Evolutionary conservation across 2,113 vertebrate genomes (phyloP).

Genomic region (Triplophysa tibetana): DNA sequence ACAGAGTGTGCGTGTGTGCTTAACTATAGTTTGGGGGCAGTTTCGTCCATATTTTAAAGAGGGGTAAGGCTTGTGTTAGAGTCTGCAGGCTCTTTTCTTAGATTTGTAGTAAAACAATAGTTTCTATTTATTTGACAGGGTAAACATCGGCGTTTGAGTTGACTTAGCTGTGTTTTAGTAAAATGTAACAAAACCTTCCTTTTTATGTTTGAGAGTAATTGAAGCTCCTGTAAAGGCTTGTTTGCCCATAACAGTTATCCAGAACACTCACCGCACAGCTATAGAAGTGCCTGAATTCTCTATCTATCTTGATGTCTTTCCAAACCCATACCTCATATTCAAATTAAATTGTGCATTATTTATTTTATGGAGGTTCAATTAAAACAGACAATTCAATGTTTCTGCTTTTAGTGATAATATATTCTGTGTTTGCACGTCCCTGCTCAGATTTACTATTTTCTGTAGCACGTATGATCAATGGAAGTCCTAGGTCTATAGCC

Average conservation of each 20-base stretch:
- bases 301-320: slow-evolving; percentile 52
- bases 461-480: no score
- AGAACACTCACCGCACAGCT: slow-evolving; percentile 45
- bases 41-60: no score
- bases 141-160: no score
- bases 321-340: slow-evolving; percentile 53
- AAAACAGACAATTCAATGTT: slow-evolving; percentile 31
- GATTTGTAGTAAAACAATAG: neutral
- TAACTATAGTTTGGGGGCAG: no score
- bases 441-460: no score
- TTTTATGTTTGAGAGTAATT: neutral
- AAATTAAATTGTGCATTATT: slow-evolving; percentile 60
- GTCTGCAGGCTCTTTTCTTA: neutral
- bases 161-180: no score
- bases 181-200: neutral
- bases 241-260: slow-evolving; percentile 35
- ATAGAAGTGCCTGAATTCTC: slow-evolving; percentile 67
- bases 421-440: neutral
- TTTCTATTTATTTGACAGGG: no score
- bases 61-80: neutral
- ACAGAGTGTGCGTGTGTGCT: no score
- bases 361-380: slow-evolving; percentile 63
- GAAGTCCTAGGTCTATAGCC: no score
- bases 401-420: neutral
- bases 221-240: neutral